Base-by-base conservation (phyloP, 1,140 invertebrate genomes). In the Dysdera silvatica region DNA sequence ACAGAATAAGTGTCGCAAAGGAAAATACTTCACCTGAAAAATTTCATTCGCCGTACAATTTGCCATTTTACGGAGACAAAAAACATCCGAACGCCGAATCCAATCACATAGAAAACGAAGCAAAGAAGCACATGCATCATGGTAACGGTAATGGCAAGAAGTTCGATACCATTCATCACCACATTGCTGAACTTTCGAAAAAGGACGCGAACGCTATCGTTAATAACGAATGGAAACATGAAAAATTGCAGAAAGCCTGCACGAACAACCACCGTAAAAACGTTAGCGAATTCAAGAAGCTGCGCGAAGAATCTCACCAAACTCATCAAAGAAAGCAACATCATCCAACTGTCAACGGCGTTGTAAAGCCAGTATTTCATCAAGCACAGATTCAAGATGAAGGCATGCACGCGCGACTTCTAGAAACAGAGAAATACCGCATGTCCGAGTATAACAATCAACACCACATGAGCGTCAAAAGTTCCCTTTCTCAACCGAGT, bases 341-440 rank as follows among this genome's bases (percentile, higher is more conserved):
- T n/a, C n/a, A n/a, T n/a, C n/a, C n/a, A n/a, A 28, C 47, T 18
- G 47, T 49, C 4, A 59, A 51, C 29, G 43, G 57, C 18, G 57
- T 49, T n/a, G 6, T 49, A 4, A 49, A 49, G 29, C 4, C 57
- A 23, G 20, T 57, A 4, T 47, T 57, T 5, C 43, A 57, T 23
- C 32, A 45, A 2, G n/a, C n/a, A n/a, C n/a, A n/a, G n/a, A n/a
- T n/a, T n/a, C 45, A 49, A 10, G 51, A 59, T 79, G 69, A 83
- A 74, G 51, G 69, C 67, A 48, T 70, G 48, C 56, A 69, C 49
- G 66, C 45, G 45, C 51, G 68, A 51, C 35, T 68, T 29, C 31
- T 64, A 35, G 65, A 64, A 51, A 48, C 33, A 28, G 59, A 61
- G 12, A 56, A 48, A 16, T 49, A 47, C 47, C n/a, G 57, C 12